A percentile compares a stretch with the other conserved stretches of the same genome.
Evolutionary conservation across 1,140 invertebrate species (phyloP).

Genomic region (Ceratina japonica): DNA sequence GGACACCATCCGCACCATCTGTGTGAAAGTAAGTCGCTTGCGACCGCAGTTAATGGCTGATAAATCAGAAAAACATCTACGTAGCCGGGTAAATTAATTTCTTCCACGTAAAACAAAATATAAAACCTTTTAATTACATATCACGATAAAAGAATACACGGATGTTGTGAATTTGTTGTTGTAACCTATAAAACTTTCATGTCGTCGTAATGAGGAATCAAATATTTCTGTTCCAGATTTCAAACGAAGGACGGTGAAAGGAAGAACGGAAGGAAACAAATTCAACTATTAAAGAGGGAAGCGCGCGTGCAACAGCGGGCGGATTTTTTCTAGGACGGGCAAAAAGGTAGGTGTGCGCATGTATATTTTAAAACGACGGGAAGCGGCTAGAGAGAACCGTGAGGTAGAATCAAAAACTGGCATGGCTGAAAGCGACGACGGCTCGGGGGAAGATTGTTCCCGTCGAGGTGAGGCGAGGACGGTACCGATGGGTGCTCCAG

Average conservation of each 20-base stretch:
- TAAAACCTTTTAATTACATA: too few relatives aligned
- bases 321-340: not conserved
- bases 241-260: not conserved
- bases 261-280: not conserved
- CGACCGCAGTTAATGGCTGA: too few relatives aligned
- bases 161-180: too few relatives aligned
- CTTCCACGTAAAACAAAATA: too few relatives aligned
- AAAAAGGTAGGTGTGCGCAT: not conserved
- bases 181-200: too few relatives aligned
- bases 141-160: too few relatives aligned
- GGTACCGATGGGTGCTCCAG: constrained; percentile 42
- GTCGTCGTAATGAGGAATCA: not conserved
- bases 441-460: constrained; percentile 12
- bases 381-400: not conserved
- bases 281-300: not conserved
- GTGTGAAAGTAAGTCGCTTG: too few relatives aligned
- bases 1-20: too few relatives aligned
- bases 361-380: not conserved
- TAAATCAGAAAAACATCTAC: too few relatives aligned
- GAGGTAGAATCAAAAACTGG: constrained; percentile 19
- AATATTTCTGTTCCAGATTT: not conserved
- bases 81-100: too few relatives aligned
- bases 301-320: not conserved
- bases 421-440: constrained; percentile 41
- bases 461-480: not conserved